phyloP scores from a whole-genome alignment of 2,797 vertebrate genomes.

The Xenopus petersii region DNA sequence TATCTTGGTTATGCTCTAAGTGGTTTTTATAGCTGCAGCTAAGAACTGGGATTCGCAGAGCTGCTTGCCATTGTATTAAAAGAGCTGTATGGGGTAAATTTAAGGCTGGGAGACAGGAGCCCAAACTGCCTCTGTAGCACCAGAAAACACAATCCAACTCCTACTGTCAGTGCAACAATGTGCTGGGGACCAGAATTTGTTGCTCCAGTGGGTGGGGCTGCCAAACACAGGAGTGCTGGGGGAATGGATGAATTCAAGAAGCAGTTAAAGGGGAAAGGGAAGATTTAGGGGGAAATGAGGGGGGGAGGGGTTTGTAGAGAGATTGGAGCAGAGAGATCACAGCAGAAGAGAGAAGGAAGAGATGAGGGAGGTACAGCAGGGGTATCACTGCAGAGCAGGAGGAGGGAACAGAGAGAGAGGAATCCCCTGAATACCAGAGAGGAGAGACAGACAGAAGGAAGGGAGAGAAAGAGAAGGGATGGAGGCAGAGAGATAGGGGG shows the following conservation, averaged over 20 bases:
- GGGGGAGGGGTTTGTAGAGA: background rate
- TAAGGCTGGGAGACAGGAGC: no score
- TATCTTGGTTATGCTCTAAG: no score
- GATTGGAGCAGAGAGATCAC: background rate
- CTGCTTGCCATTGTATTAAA: no score
- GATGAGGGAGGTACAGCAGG: conserved; percentile 13
- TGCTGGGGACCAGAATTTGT: conserved; percentile 15
- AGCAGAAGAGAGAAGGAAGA: no score
- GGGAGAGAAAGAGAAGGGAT: conserved; percentile 32
- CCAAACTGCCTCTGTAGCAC: no score
- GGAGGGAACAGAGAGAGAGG: conserved; percentile 26
- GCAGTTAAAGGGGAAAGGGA: no score
- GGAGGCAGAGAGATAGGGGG: background rate
- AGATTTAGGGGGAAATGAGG: no score
- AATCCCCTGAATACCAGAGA: conserved; percentile 31
- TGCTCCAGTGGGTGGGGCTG: conserved; percentile 6
- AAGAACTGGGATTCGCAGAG: no score
- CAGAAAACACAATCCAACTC: no score
- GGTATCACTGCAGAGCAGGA: conserved; percentile 44
- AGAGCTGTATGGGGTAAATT: no score
- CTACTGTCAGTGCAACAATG: background rate
- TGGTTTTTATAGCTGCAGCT: no score
- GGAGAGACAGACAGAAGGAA: conserved; percentile 21
- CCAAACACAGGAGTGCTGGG: background rate
- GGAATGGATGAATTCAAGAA: background rate